Conservation (phyloP, 2,113 vertebrate species). For the Hypanus sabinus region DNA sequence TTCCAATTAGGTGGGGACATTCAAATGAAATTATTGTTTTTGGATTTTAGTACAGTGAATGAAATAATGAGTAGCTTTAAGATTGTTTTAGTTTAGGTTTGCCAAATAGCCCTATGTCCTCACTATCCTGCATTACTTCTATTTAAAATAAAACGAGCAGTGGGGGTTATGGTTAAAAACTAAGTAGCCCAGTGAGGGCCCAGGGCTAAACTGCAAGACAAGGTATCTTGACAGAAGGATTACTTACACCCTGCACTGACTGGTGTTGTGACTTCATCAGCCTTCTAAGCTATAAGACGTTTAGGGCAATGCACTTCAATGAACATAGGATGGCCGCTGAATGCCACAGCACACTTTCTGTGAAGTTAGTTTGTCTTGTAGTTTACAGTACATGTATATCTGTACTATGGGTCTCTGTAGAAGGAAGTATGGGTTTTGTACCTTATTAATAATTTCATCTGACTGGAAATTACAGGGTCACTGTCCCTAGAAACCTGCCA, state of each 20-base stretch:
- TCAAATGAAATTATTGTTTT: slow-evolving; percentile 62
- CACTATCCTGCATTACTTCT: slow-evolving; percentile 31
- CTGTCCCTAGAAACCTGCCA: slow-evolving; percentile 99
- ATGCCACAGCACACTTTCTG: slow-evolving; percentile 36
- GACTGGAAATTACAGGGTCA: slow-evolving; percentile 99
- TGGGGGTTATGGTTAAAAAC: not conserved
- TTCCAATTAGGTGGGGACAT: slow-evolving; percentile 78
- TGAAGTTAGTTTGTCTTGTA: slow-evolving; percentile 33
- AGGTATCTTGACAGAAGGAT: slow-evolving; percentile 87
- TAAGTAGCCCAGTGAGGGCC: slow-evolving; percentile 33
- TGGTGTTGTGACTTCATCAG: slow-evolving; percentile 33
- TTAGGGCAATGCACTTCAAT: slow-evolving; percentile 35
- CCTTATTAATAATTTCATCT: slow-evolving; percentile 89
- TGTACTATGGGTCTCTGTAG: slow-evolving; percentile 37
- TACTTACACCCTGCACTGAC: slow-evolving; percentile 47
- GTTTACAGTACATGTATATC: slow-evolving; percentile 33
- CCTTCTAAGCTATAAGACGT: slow-evolving; percentile 33
- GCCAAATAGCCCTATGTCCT: slow-evolving; percentile 27
- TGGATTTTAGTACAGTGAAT: slow-evolving; percentile 60
- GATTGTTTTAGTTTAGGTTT: slow-evolving; percentile 72
- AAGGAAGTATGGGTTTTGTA: slow-evolving; percentile 36
- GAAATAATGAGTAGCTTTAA: slow-evolving; percentile 68
- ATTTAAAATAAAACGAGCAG: not conserved
- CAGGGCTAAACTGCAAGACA: slow-evolving; percentile 82
- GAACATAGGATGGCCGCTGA: slow-evolving; percentile 34